A percentile compares a stretch with the other conserved stretches of the same genome.
These are phyloP conservation scores for Ctenopoma multispine DNA, from an alignment of 2,797 vertebrate species.

Conservation along the genomic window DNA sequence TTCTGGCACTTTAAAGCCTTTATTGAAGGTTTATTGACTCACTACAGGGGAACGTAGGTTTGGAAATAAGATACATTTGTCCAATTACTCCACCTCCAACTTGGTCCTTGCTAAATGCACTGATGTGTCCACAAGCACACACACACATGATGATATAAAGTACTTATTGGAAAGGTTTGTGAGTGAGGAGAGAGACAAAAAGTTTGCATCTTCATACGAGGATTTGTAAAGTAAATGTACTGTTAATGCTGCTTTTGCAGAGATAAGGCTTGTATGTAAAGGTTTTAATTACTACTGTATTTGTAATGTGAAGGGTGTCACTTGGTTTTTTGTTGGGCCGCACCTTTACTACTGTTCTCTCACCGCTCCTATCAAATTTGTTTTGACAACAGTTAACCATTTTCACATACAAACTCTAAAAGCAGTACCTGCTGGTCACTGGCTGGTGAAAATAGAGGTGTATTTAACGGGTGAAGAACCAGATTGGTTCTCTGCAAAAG, in stretches of 20 bases:
- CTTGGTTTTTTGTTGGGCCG: not conserved
- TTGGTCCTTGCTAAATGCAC: slow-evolving; percentile 9
- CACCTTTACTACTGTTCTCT: too few species aligned
- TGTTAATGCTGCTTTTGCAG: not conserved
- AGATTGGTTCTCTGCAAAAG: too few species aligned
- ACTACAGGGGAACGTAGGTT: slow-evolving; percentile 29
- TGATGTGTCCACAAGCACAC: not conserved
- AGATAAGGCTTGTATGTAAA: not conserved
- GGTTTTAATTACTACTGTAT: too few species aligned
- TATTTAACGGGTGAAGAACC: too few species aligned
- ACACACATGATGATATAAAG: not conserved
- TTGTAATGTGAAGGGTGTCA: too few species aligned
- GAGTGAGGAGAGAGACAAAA: not conserved
- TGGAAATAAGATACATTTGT: slow-evolving; percentile 58
- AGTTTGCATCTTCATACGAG: not conserved
- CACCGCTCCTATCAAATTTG: too few species aligned
- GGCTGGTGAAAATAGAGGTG: too few species aligned
- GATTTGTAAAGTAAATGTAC: not conserved
- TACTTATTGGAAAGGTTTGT: not conserved
- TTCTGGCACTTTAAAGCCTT: slow-evolving; percentile 34
- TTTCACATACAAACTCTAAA: not conserved
- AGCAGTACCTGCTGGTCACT: not conserved
- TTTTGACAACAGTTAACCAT: not conserved
- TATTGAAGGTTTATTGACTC: slow-evolving; percentile 61
- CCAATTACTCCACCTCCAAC: slow-evolving; percentile 29